Evolutionary conservation across 2,888 invertebrate species (phyloP).

Genomic region (Synanthedon myopaeformis): DNA sequence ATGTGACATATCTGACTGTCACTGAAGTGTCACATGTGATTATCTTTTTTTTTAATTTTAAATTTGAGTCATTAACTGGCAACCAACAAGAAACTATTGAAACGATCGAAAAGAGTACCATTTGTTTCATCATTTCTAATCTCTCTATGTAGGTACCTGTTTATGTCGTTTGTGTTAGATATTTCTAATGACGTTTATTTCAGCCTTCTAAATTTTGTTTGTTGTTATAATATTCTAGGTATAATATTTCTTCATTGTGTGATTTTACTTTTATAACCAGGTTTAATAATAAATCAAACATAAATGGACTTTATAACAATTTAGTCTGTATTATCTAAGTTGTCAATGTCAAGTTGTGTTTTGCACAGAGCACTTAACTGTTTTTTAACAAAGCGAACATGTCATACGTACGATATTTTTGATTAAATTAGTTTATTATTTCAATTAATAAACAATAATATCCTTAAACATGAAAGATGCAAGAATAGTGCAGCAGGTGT

Average conservation of each 20-base stretch:
- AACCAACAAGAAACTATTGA: too few species aligned
- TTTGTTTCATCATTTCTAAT: conserved; percentile 15
- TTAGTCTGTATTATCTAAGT: not conserved
- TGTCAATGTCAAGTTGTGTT: too few species aligned
- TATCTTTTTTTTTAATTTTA: conserved; percentile 27
- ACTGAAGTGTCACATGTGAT: conserved; percentile 53
- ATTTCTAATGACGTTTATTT: too few species aligned
- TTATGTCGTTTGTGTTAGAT: too few species aligned
- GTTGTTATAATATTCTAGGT: too few species aligned
- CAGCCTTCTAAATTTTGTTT: too few species aligned
- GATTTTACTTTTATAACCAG: conserved; percentile 30
- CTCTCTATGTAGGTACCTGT: too few species aligned
- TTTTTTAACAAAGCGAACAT: too few species aligned
- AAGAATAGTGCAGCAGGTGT: conserved; percentile 11
- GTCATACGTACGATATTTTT: conserved; percentile 9
- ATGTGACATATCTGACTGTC: not conserved
- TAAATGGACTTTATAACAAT: too few species aligned
- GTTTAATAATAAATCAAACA: not conserved
- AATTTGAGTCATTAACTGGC: conserved; percentile 5
- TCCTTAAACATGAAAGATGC: conserved; percentile 22
- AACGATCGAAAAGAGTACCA: conserved; percentile 61
- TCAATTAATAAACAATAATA: conserved; percentile 15
- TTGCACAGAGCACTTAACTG: too few species aligned
- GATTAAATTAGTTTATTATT: conserved; percentile 15
- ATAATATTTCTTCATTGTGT: conserved; percentile 30